These are phyloP conservation scores for Scaptomyza graminum DNA, from an alignment of 1,140 invertebrate genomes.

Conservation along the genomic window DNA sequence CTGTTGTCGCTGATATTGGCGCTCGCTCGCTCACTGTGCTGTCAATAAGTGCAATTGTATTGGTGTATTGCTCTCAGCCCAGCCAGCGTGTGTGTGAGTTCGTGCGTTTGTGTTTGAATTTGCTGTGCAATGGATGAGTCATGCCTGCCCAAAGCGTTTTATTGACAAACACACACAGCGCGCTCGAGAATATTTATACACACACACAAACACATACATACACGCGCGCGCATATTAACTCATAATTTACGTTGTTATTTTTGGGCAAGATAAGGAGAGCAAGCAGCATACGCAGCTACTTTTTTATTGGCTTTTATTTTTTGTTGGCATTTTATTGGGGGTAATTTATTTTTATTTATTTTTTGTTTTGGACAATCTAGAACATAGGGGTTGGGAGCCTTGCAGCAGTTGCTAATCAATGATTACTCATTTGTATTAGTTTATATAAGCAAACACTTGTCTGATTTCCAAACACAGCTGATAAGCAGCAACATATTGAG, in stretches of 20 bases:
- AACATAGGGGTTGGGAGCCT: conserved; percentile 15
- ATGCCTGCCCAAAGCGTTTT: conserved; percentile 57
- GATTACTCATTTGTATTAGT: conserved; percentile 58
- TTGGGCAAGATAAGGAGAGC: conserved; percentile 67
- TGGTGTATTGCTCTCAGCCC: conserved; percentile 46
- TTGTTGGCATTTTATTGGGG: background rate
- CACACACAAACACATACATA: conserved; percentile 45
- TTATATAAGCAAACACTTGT: conserved; percentile 65
- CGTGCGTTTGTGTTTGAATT: conserved; percentile 59
- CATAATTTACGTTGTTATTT: conserved; percentile 82
- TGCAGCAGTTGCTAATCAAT: conserved; percentile 61
- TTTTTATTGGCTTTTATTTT: background rate
- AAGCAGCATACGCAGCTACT: conserved; percentile 54
- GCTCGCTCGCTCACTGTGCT: conserved; percentile 36
- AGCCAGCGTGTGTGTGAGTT: background rate
- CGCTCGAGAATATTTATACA: conserved; percentile 68
- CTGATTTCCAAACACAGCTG: conserved; percentile 70
- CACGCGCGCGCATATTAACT: conserved; percentile 63
- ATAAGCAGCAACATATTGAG: conserved; percentile 46
- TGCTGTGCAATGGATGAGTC: conserved; percentile 67
- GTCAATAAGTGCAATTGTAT: conserved; percentile 61
- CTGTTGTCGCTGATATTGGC: conserved; percentile 57
- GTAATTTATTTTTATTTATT: background rate
- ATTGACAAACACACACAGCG: conserved; percentile 60
- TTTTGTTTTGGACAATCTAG: conserved; percentile 5